Base-by-base conservation (phyloP, 2,797 vertebrate species). In the Hoplostethus atlanticus region DNA sequence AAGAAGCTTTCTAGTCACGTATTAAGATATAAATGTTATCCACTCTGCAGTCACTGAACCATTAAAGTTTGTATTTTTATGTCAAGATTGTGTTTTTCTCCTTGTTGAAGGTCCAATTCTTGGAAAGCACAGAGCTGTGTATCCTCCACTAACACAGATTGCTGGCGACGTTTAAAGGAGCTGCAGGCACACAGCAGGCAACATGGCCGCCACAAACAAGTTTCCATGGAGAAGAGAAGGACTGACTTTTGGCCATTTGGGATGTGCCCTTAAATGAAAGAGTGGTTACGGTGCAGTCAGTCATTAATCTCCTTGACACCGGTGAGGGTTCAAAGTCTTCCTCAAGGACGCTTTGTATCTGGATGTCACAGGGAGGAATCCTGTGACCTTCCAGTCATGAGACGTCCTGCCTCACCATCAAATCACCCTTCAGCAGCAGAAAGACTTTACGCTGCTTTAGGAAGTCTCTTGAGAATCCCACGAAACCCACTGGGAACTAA, bases 261-360 rank as follows among this genome's bases (percentile, higher is more conserved):
- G 15, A 68, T 17, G 5, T 46, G 21, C 44, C n/a, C 30, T 50
- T 67, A n/a, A 75, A 34, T 65, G 63, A n/a, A 51, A 52, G 5
- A 56, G 61, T 54, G 75, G 69, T 44, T 46, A 44, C 71, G 0
- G 31, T 0, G 31, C 31, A 34, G 31, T 34, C 31, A 72, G 72
- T 73, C 84, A 71, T 63, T 36, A 58, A 67, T 80, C 54, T 60
- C 9, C 54, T 40, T 68, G 55, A 77, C 52, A 65, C 54, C 73
- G 60, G 62, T 75, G 31, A 30, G 34, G 15, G 44, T 75, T 80
- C 59, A 68, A 81, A 77, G 56, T 57, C 60, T 60, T 68, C 17
- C 40, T 79, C 36, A 64, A 74, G 64, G 76, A 79, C 42, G 36
- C 31, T 68, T 68, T 62, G 6, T 61, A 51, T 72, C 3, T 40